Evolutionary conservation across 2,113 vertebrate species (phyloP).

Genomic region (Theristicus caerulescens): DNA sequence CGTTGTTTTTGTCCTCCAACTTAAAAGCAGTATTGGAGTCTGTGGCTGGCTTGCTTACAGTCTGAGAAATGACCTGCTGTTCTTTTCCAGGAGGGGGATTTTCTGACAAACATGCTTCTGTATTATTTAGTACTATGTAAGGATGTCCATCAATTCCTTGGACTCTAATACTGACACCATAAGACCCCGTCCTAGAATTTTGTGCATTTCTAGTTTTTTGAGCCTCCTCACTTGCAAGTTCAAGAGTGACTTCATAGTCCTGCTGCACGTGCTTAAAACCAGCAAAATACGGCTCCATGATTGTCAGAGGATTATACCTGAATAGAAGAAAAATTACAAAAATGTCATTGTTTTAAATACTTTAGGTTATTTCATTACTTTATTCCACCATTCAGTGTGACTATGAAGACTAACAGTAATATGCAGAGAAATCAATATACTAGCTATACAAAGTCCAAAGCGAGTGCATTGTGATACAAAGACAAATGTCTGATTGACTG

Average conservation of each 20-base stretch:
- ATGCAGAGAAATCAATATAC: not conserved
- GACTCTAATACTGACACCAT: constrained; percentile 95
- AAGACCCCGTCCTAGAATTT: constrained; percentile 79
- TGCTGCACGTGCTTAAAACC: constrained; percentile 78
- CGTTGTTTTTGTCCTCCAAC: constrained; percentile 51
- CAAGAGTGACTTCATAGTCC: constrained; percentile 71
- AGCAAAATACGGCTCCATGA: constrained; percentile 89
- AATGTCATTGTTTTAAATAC: not conserved
- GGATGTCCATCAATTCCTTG: constrained; percentile 97
- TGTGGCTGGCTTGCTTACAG: constrained; percentile 60
- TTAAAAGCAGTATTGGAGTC: constrained; percentile 74
- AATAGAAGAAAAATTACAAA: constrained; percentile 1
- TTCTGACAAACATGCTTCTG: constrained; percentile 78
- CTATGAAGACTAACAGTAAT: not conserved
- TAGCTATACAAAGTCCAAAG: not conserved
- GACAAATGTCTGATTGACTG: not conserved
- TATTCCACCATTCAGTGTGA: not conserved
- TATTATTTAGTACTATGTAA: constrained; percentile 95
- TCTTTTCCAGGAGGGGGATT: constrained; percentile 72
- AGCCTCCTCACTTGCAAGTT: constrained; percentile 47
- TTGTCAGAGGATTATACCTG: constrained; percentile 3
- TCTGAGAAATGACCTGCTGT: constrained; percentile 44
- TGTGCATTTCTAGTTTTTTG: constrained; percentile 64
- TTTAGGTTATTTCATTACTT: not conserved
- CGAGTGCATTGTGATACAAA: not conserved